Base-by-base conservation (phyloP, 1,140 invertebrate species). In the Zaprionus lachaisei region DNA sequence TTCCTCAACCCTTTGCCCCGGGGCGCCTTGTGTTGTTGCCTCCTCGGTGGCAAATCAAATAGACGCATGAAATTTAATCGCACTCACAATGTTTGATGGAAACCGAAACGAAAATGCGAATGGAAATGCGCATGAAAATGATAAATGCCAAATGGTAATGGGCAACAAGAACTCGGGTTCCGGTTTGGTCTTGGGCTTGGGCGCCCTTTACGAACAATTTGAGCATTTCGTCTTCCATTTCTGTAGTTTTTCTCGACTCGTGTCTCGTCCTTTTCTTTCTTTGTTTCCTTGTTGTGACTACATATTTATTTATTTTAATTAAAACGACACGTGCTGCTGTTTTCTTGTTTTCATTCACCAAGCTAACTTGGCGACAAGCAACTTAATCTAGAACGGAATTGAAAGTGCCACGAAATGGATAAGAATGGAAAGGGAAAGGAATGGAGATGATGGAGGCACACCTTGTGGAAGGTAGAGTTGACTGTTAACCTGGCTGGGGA, bases 231-330 rank as follows among this genome's bases (percentile, higher is more conserved):
- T 44, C 22, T 57, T 11, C 47, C 41, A 26, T 34, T 75, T 73
- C n/a, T 37, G 54, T 37, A 49, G 60, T 31, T 73, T 77, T 62
- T 72, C 57, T 61, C 2, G n/a, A 51, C 62, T 56, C 49, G 55
- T 20, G 55, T 20, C 56, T 69, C 34, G 75, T 47, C 41, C 22
- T 51, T 70, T 86, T 86, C 75, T 78, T 84, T 85, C 76, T 77
- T 31, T 64, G 84, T 82, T 90, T 72, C 79, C 82, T 47, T 24
- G 20, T 51, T 51, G 20, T 14, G 47, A 51, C 47, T 51, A 73
- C 66, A 79, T 91, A 76, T 91, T 90, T 90, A 90, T 90, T 90
- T 90, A 90, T 91, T 90, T 90, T 90, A 90, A 90, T 90, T 90
- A 90, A 90, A 90, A 86, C 68, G 86, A 70, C 86, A 90, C 86